Evolutionary conservation across 2,797 vertebrate species (phyloP).

Genomic region (Argyrosomus regius): DNA sequence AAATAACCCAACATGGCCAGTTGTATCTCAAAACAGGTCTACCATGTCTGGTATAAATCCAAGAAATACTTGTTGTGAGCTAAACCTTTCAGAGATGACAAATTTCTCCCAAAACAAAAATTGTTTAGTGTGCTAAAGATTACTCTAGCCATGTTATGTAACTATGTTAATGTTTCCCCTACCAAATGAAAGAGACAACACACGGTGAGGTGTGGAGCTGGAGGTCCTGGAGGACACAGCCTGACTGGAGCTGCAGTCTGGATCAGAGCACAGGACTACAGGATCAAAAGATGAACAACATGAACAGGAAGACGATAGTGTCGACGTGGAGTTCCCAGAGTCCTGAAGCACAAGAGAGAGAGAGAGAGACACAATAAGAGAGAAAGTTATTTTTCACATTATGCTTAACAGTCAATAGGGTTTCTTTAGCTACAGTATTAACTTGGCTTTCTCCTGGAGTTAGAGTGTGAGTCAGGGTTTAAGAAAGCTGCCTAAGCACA

Average conservation of each 20-base stretch:
- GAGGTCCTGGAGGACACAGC: constrained; percentile 28
- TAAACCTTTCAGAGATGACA: not conserved
- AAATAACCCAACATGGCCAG: not conserved
- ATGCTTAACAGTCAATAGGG: not conserved
- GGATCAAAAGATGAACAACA: constrained; percentile 71
- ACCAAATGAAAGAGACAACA: constrained; percentile 87
- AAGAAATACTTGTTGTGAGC: not conserved
- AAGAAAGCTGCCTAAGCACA: constrained; percentile 10
- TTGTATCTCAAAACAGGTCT: not conserved
- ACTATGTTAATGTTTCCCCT: constrained; percentile 39
- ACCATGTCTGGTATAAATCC: not conserved
- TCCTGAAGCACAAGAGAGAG: constrained; percentile 77
- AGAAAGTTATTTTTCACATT: constrained; percentile 1
- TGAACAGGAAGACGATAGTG: constrained; percentile 71
- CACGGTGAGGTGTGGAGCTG: constrained; percentile 77
- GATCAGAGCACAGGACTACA: constrained; percentile 68
- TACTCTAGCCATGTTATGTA: too few species aligned
- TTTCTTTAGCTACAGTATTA: not conserved
- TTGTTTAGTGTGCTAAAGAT: too few species aligned
- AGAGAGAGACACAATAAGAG: constrained; percentile 19
- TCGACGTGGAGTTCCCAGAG: constrained; percentile 64
- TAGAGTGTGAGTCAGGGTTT: constrained; percentile 11
- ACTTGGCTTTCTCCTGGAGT: constrained; percentile 1
- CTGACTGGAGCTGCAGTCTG: constrained; percentile 70
- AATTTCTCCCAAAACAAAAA: not conserved